Base-by-base conservation (phyloP, 37 sponge, comb jelly and placozoan species). In the Eunapius fragilis region DNA sequence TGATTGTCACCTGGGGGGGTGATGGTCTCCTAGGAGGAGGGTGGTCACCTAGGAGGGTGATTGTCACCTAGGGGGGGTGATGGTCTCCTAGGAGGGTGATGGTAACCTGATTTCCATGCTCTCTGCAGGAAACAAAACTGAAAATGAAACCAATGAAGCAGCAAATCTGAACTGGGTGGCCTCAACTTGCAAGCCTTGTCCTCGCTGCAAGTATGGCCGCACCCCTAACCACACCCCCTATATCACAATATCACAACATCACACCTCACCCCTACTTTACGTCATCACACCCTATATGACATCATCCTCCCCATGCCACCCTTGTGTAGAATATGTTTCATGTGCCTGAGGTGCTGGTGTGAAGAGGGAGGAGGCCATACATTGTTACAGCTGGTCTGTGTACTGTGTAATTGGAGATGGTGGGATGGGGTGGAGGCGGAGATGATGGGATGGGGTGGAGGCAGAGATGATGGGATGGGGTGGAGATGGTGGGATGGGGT, bases 151-250 rank as follows among this genome's bases (percentile, higher is more conserved):
- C 6, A 67, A 80, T 25, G 89, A 86, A 22, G 90, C 85, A 19
- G 85, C 91, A 27, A 91, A 86, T 37, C 67, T 31, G 31, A 89
- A 72, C 35, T 97, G 97, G 97, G 70, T 97, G 81, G 84, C 84
- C 19, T 70, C 75, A 6, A 71, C 88, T 58, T 92, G 95, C 89
- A 97, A 97, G 48, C 95, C 90, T 1, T 97, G 97, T 67, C 97
- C 97, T 24, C 90, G 87, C 71, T 97, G 97, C 95, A 88, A 80
- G 97, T 96, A 47, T 74, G 96, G 86, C 22, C 58, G n/a, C n/a
- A n/a, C n/a, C n/a, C n/a, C n/a, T n/a, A n/a, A n/a, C n/a, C n/a
- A n/a, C n/a, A n/a, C n/a, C n/a, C n/a, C n/a, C n/a, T 11, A 2
- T 11, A 17, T 58, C 58, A 58, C 17, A 1, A 58, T 11, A 58